Conservation (phyloP, 2,113 vertebrate genomes). For the Rhynchopsitta pachyrhyncha region DNA sequence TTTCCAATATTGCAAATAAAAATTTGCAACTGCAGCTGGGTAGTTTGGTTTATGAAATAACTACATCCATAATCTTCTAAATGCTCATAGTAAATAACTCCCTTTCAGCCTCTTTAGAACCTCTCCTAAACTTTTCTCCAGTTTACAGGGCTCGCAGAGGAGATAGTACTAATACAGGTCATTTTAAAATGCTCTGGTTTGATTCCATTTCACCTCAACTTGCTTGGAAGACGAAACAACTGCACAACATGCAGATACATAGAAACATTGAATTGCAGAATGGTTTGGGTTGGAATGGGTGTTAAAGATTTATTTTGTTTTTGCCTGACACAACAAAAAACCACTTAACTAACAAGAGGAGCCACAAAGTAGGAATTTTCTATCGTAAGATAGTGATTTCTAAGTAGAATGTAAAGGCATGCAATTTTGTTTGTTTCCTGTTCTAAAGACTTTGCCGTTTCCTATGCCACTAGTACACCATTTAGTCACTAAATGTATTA, state of each 20-base stretch:
- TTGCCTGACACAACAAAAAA: neutral
- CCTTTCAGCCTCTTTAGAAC: neutral
- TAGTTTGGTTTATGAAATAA: slow-evolving; percentile 32
- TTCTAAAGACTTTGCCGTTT: neutral
- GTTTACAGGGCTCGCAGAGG: neutral
- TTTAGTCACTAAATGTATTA: neutral
- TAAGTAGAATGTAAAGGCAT: neutral
- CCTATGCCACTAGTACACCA: neutral
- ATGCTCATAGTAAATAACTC: neutral
- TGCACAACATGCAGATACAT: neutral
- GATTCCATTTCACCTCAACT: neutral
- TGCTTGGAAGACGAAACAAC: neutral
- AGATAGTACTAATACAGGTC: neutral
- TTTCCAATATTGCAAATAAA: slow-evolving; percentile 44
- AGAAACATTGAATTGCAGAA: neutral
- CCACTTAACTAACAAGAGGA: neutral
- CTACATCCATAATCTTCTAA: slow-evolving; percentile 23
- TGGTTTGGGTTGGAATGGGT: neutral
- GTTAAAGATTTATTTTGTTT: neutral
- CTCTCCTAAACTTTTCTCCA: neutral
- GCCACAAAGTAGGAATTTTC: neutral
- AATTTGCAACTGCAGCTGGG: slow-evolving; percentile 47
- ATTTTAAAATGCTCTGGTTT: neutral
- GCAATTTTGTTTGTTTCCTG: neutral
- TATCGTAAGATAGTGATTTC: neutral